Evolutionary conservation across 2,113 vertebrate species (phyloP).

Genomic region (Nicator chloris): DNA sequence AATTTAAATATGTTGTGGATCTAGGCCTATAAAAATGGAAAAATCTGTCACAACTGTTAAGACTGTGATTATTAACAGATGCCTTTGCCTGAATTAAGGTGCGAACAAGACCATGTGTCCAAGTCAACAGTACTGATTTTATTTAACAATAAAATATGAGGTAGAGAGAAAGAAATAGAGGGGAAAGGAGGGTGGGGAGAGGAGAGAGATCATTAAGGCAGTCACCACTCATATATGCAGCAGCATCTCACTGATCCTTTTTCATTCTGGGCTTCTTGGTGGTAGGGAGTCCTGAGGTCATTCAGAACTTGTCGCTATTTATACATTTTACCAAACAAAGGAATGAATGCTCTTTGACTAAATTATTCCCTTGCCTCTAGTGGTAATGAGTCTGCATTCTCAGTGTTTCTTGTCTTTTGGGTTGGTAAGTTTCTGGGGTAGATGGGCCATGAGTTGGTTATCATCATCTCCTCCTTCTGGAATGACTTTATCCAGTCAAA

Average conservation of each 20-base stretch:
- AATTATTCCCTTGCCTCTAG: neutral
- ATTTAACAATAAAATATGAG: neutral
- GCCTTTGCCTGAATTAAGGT: neutral
- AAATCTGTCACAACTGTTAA: neutral
- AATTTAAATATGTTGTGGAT: neutral
- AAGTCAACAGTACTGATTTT: neutral
- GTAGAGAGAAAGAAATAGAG: neutral
- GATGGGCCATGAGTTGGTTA: neutral
- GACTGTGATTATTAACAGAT: neutral
- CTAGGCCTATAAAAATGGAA: neutral
- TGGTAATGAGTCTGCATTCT: neutral
- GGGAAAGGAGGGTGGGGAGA: neutral
- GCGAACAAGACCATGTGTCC: neutral
- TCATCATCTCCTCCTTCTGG: rapidly evolving
- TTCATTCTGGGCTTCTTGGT: neutral
- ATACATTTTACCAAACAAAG: neutral
- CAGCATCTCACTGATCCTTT: neutral
- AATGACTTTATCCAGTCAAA: neutral
- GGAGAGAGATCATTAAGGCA: neutral
- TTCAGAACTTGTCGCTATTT: neutral
- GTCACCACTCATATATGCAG: neutral
- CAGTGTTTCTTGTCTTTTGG: neutral
- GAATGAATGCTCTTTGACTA: neutral
- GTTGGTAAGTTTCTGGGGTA: neutral
- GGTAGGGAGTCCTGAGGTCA: neutral